Conservation (phyloP, 2,797 vertebrate species). For the Clarias pachynema region DNA sequence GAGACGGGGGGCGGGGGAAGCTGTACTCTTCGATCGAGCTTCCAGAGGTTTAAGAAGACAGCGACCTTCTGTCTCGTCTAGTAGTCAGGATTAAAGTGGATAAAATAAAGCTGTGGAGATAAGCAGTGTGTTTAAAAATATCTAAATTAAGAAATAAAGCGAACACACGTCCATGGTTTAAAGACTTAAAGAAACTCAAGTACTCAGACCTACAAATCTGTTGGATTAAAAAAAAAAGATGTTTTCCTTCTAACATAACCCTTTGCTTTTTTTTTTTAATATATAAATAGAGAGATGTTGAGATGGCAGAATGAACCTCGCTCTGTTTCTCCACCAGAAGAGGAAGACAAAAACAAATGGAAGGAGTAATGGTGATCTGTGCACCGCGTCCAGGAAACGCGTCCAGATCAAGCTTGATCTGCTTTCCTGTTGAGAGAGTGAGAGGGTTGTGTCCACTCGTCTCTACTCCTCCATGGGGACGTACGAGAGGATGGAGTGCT, state of each 20-base stretch:
- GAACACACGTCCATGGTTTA: too few relatives aligned
- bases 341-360: neutral
- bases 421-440: neutral
- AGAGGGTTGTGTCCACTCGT: too few relatives aligned
- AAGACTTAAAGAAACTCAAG: neutral
- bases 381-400: neutral
- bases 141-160: neutral
- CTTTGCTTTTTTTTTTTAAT: neutral
- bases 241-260: neutral
- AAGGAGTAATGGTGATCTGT: neutral
- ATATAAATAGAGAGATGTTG: neutral
- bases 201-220: neutral
- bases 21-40: neutral
- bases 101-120: neutral
- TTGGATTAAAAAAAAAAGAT: neutral
- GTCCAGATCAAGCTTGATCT: neutral
- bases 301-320: neutral
- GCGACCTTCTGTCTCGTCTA: neutral
- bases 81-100: neutral
- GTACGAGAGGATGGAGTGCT: slow-evolving; percentile 92
- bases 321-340: neutral
- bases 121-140: neutral
- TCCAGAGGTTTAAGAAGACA: neutral
- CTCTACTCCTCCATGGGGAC: slow-evolving; percentile 82
- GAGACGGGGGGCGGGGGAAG: slow-evolving; percentile 22